Conservation (phyloP, 2,113 vertebrate species). For the Siphamia tubifer region DNA sequence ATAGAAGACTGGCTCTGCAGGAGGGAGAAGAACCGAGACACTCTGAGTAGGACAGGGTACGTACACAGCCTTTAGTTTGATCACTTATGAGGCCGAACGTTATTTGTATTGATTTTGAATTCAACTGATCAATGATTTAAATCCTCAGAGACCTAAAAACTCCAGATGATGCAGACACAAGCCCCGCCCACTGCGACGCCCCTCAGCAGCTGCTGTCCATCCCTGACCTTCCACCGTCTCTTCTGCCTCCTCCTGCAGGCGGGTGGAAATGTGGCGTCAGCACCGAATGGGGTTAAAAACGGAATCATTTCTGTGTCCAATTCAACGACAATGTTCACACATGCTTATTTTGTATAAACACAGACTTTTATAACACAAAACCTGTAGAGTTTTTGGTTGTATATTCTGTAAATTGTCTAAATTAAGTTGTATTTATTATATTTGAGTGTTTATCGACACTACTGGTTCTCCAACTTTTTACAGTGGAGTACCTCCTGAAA, state of each 20-base stretch:
- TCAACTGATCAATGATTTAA: slow-evolving; percentile 43
- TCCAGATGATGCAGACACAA: slow-evolving; percentile 55
- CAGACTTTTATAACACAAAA: too few relatives aligned
- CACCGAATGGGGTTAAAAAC: slow-evolving; percentile 71
- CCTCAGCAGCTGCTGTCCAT: slow-evolving; percentile 73
- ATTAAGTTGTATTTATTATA: too few relatives aligned
- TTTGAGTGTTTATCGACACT: background rate
- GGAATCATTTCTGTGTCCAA: too few relatives aligned
- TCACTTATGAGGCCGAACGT: slow-evolving; percentile 9
- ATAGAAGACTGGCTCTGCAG: slow-evolving; percentile 89
- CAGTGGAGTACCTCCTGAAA: too few relatives aligned
- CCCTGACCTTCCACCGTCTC: slow-evolving; percentile 77
- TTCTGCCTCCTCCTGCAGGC: slow-evolving; percentile 68
- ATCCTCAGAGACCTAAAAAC: slow-evolving; percentile 58
- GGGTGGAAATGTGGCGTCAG: slow-evolving; percentile 64
- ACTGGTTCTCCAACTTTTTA: too few relatives aligned
- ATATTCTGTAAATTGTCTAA: too few relatives aligned
- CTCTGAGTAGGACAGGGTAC: slow-evolving; percentile 81
- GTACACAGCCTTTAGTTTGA: slow-evolving; percentile 12
- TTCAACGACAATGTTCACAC: background rate
- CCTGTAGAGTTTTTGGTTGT: too few relatives aligned
- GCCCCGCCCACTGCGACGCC: slow-evolving; percentile 43
- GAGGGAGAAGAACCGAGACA: slow-evolving; percentile 82
- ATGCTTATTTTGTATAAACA: background rate
- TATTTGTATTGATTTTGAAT: slow-evolving; percentile 18